Conservation (phyloP, 2,113 vertebrate species). For the Conger conger region DNA sequence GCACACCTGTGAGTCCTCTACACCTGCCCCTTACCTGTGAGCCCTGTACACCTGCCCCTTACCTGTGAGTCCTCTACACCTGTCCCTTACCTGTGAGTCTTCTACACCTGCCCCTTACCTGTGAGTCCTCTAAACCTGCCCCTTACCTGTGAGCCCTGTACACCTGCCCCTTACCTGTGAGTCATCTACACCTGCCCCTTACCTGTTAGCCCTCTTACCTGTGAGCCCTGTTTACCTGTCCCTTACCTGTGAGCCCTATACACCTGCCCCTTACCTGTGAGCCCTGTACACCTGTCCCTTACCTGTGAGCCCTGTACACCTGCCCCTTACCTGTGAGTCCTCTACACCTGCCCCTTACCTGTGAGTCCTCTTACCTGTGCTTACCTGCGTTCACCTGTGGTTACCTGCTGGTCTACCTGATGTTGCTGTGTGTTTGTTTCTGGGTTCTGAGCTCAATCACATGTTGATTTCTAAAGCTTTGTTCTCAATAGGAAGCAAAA, state of each 20-base stretch:
- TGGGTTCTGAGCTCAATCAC: background rate
- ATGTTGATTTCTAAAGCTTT: too few species aligned
- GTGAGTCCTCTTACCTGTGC: background rate
- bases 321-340: slow-evolving; percentile 66
- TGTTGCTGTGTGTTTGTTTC: background rate
- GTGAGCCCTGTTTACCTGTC: background rate
- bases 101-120: background rate
- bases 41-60: background rate
- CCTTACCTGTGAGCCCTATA: background rate
- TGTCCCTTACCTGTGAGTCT: background rate
- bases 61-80: background rate
- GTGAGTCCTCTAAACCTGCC: background rate
- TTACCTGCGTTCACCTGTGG: background rate
- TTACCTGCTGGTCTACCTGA: background rate
- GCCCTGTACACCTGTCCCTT: background rate
- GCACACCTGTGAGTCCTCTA: slow-evolving; percentile 86
- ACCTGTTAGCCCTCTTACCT: background rate
- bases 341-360: background rate
- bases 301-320: background rate
- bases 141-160: background rate
- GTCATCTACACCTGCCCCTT: slow-evolving; percentile 50
- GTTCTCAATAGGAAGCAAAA: too few species aligned
- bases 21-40: background rate
- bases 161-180: slow-evolving; percentile 56
- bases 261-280: background rate